Percentiles rank a stretch among this genome's conserved stretches.
Conservation (phyloP, 2,113 vertebrate genomes). For the Grallaria varia region DNA sequence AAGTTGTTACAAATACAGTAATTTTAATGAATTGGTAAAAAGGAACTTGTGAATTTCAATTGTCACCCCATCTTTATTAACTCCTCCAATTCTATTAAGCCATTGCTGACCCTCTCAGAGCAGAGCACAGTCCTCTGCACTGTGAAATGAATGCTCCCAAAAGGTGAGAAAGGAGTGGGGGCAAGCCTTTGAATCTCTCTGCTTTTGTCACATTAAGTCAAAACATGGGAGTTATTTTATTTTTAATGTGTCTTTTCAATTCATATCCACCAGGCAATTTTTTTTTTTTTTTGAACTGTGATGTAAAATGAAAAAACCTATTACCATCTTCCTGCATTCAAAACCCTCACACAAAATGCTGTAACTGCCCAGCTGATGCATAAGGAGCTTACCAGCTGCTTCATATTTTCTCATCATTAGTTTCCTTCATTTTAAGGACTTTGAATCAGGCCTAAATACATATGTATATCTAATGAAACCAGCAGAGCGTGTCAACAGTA, state of each 20-base stretch:
- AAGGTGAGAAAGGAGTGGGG: neutral
- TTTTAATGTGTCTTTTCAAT: slow-evolving; percentile 8
- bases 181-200: neutral
- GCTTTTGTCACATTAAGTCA: neutral
- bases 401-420: neutral
- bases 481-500: neutral
- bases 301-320: slow-evolving; percentile 5
- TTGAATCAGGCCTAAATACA: neutral
- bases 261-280: neutral
- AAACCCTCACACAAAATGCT: neutral
- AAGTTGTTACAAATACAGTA: neutral
- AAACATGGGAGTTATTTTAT: neutral
- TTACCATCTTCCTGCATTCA: neutral
- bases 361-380: neutral
- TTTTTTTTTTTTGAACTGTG: neutral
- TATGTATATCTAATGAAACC: neutral
- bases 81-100: neutral
- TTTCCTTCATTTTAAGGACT: neutral
- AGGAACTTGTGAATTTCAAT: neutral
- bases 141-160: neutral
- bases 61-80: neutral
- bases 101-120: neutral
- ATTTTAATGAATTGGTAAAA: neutral
- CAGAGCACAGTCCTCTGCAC: neutral
- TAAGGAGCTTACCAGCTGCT: neutral